Conservation (phyloP, 2,113 vertebrate species). For the Sinocyclocheilus rhinocerous region DNA sequence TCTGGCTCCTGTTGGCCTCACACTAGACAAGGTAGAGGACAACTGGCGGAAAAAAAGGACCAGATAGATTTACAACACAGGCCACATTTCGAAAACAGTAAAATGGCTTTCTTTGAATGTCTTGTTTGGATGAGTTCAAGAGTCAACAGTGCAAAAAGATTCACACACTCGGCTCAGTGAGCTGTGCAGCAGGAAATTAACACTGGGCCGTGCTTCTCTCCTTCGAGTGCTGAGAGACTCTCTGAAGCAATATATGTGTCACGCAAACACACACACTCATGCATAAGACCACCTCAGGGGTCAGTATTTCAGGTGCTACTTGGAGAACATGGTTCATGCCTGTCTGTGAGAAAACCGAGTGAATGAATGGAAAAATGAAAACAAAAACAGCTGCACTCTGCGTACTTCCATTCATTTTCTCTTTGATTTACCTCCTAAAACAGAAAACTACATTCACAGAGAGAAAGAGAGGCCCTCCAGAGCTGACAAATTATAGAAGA, state of each 20-base stretch:
- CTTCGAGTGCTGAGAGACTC: slow-evolving; percentile 65
- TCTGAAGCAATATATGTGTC: slow-evolving; percentile 60
- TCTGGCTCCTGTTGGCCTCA: slow-evolving; percentile 23
- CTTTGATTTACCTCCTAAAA: slow-evolving; percentile 42
- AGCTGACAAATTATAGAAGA: slow-evolving; percentile 1
- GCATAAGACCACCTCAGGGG: slow-evolving; percentile 54
- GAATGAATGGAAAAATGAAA: slow-evolving; percentile 37
- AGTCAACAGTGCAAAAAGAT: slow-evolving; percentile 47
- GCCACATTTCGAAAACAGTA: slow-evolving; percentile 36
- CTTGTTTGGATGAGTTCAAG: slow-evolving; percentile 53
- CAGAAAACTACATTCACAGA: slow-evolving; percentile 25
- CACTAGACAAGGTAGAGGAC: slow-evolving; percentile 37
- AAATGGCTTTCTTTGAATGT: slow-evolving; percentile 25
- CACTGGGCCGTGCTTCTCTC: slow-evolving; percentile 35
- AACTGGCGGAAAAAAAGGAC: slow-evolving; percentile 37
- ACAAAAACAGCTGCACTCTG: slow-evolving; percentile 20
- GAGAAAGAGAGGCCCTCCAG: slow-evolving; percentile 29
- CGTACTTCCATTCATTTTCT: slow-evolving; percentile 13
- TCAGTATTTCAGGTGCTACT: slow-evolving; percentile 57
- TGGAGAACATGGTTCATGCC: slow-evolving; percentile 47
- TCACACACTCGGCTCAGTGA: slow-evolving; percentile 43
- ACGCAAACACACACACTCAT: slow-evolving; percentile 28
- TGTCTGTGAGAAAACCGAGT: slow-evolving; percentile 21
- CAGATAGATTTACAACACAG: slow-evolving; percentile 51
- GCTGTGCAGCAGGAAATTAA: slow-evolving; percentile 59